phyloP scores from a whole-genome alignment of 2,113 vertebrate genomes.

The Chloroceryle aenea region DNA sequence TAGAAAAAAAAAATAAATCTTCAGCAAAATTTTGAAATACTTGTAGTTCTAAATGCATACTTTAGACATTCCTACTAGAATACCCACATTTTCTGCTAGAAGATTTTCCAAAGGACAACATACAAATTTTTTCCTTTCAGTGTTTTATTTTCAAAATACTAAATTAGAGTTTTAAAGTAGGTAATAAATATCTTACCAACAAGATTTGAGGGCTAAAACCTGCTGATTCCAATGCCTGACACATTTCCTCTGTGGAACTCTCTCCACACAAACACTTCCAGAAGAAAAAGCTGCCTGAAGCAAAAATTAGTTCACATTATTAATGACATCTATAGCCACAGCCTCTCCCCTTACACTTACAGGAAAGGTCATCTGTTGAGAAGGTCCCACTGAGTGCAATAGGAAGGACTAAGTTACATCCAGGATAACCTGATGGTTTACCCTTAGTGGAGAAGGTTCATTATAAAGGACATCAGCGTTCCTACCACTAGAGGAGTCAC shows the following conservation, averaged over 20 bases:
- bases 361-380: background rate
- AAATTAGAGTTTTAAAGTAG: background rate
- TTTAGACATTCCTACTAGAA: background rate
- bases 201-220: constrained; percentile 90
- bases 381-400: background rate
- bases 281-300: constrained; percentile 91
- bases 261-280: constrained; percentile 92
- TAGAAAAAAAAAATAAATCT: background rate
- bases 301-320: background rate
- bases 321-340: background rate
- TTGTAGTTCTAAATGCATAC: background rate
- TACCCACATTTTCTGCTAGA: background rate
- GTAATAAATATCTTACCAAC: constrained; percentile 81
- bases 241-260: constrained; percentile 83
- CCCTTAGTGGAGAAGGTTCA: background rate
- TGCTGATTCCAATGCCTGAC: constrained; percentile 84
- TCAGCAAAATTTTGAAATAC: background rate
- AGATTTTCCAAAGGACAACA: background rate
- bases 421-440: background rate
- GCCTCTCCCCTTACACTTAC: background rate
- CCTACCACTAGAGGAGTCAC: background rate
- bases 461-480: background rate
- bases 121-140: too few species aligned
- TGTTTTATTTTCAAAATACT: background rate
- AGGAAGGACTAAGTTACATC: background rate